Percentiles rank a stretch among this genome's conserved stretches.
phyloP scores from a whole-genome alignment of 2,797 vertebrate species.

The Hipposideros larvatus region DNA sequence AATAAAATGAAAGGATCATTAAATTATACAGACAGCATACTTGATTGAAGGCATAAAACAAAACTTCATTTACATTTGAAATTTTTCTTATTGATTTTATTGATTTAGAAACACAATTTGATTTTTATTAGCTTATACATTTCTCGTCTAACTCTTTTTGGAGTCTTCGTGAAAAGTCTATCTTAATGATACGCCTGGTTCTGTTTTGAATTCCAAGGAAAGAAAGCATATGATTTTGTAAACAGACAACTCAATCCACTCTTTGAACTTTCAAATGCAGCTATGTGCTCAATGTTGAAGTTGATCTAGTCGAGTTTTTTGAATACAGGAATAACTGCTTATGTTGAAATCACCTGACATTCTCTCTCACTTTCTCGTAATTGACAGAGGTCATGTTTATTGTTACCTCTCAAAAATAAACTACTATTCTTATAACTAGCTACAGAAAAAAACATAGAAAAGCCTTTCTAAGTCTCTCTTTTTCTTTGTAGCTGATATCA shows the following conservation, averaged over 20 bases:
- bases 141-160: not conserved
- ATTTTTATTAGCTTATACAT: constrained; percentile 7
- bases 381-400: not conserved
- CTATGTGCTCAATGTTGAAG: not conserved
- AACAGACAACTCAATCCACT: not conserved
- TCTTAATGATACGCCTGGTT: not conserved
- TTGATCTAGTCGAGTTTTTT: not conserved
- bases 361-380: not conserved
- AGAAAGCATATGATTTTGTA: not conserved
- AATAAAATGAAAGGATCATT: not conserved
- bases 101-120: constrained; percentile 25
- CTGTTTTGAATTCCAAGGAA: not conserved
- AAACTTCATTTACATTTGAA: constrained; percentile 49
- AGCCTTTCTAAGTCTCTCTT: not conserved
- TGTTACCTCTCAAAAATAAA: constrained; percentile 50
- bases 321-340: constrained; percentile 12
- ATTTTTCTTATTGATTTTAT: constrained; percentile 49
- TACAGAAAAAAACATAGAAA: constrained; percentile 26
- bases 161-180: constrained; percentile 35
- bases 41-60: constrained; percentile 38
- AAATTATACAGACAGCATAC: not conserved
- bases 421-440: not conserved
- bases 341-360: not conserved
- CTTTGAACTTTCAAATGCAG: not conserved
- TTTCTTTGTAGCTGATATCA: not conserved